Conservation (phyloP, 2,797 vertebrate genomes). For the Dicrostonyx torquatus region DNA sequence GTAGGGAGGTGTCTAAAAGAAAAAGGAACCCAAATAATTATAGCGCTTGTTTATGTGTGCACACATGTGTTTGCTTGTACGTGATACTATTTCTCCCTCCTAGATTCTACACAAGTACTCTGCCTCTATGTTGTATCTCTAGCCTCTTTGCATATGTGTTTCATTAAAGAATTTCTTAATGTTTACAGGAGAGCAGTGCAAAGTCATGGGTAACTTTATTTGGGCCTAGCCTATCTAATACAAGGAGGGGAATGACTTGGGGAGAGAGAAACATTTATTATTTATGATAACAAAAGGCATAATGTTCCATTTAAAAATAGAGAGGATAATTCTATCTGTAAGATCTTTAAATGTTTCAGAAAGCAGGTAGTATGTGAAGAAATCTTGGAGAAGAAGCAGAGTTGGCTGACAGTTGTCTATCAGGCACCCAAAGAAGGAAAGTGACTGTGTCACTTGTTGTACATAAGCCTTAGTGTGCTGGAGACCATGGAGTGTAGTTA, state of each 20-base stretch:
- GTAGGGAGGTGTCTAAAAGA: slow-evolving; percentile 16
- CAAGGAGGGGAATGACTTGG: background rate
- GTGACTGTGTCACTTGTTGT: background rate
- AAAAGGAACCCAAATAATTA: slow-evolving; percentile 37
- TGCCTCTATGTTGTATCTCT: background rate
- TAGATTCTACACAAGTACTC: background rate
- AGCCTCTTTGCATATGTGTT: background rate
- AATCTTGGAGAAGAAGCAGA: background rate
- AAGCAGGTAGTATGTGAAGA: background rate
- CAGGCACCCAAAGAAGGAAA: background rate
- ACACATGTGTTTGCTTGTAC: background rate
- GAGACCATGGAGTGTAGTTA: background rate
- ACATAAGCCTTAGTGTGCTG: background rate
- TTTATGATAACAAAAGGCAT: background rate
- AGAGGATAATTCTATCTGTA: background rate
- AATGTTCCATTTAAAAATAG: background rate
- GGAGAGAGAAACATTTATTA: background rate
- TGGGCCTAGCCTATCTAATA: background rate
- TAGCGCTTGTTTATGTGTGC: background rate
- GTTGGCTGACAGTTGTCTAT: background rate
- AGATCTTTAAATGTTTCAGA: background rate
- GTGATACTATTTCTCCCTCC: background rate
- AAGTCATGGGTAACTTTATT: background rate
- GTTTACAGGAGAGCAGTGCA: background rate
- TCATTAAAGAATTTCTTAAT: background rate